phyloP scores from a whole-genome alignment of 2,113 vertebrate genomes.

The Podiceps cristatus region DNA sequence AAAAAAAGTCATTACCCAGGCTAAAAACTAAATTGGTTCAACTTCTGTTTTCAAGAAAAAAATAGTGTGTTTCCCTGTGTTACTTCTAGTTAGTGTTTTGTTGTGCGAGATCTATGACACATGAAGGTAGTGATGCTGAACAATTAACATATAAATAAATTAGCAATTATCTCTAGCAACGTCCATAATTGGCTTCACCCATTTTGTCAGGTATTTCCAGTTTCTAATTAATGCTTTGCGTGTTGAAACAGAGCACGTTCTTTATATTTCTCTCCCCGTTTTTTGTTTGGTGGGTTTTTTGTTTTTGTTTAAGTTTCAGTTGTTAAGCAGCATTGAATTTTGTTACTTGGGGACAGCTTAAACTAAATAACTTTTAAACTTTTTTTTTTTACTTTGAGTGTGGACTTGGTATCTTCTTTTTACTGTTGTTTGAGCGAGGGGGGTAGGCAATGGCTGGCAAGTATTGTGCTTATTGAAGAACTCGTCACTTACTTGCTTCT shows the following conservation, averaged over 20 bases:
- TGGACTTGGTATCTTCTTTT: not conserved
- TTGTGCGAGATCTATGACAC: not conserved
- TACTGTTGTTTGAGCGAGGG: not conserved
- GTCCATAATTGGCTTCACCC: not conserved
- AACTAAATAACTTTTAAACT: not conserved
- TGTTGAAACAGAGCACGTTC: not conserved
- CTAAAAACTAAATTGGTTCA: not conserved
- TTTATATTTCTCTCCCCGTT: not conserved
- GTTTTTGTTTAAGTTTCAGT: not conserved
- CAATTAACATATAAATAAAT: conserved; percentile 8
- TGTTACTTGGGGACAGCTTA: not conserved
- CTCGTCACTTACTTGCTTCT: not conserved
- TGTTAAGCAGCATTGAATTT: not conserved
- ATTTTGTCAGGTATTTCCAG: conserved; percentile 30
- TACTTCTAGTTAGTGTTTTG: not conserved
- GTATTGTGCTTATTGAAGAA: not conserved
- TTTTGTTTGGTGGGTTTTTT: too few species aligned
- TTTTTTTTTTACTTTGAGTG: not conserved
- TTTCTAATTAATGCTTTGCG: not conserved
- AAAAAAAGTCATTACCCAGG: not conserved
- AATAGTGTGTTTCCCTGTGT: not conserved
- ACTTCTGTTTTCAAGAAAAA: not conserved
- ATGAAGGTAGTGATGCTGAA: not conserved
- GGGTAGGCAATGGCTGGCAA: not conserved
- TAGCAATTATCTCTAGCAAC: not conserved